Conservation (phyloP, 2,888 invertebrate species). For the Luperina nickerlii region DNA sequence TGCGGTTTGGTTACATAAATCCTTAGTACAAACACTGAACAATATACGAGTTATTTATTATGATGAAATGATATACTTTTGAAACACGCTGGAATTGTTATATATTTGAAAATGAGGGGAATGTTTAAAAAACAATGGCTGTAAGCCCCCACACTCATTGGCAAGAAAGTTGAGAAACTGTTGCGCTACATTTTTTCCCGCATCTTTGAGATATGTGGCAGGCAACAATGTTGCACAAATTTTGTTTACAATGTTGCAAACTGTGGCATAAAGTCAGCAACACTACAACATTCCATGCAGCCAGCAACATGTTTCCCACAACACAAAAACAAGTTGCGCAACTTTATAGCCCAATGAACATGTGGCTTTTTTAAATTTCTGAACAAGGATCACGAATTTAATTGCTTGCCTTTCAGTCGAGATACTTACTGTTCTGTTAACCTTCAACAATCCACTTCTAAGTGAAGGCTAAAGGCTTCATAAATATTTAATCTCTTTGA, state of each 20-base stretch:
- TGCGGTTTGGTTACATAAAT: conserved; percentile 63
- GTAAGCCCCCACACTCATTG: neutral
- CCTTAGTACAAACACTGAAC: conserved; percentile 58
- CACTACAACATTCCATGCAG: neutral
- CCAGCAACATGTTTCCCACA: neutral
- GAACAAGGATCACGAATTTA: neutral
- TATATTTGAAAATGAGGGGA: neutral
- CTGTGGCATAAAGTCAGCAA: no score
- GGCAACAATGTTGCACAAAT: neutral
- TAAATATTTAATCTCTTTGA: conserved; percentile 43
- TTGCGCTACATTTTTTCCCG: neutral
- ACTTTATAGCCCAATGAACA: neutral
- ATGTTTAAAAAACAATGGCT: neutral
- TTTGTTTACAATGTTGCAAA: neutral
- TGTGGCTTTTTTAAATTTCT: neutral
- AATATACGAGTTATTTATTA: conserved; percentile 53
- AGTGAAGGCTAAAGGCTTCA: conserved; percentile 5
- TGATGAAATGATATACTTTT: conserved; percentile 32
- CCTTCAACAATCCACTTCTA: conserved; percentile 13
- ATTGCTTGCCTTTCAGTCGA: conserved; percentile 1
- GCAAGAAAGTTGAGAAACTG: neutral
- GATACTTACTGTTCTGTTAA: neutral
- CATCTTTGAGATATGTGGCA: neutral
- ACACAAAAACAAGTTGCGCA: neutral
- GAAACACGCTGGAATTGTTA: conserved; percentile 3